These are phyloP conservation scores for Hybognathus amarus DNA, from an alignment of 2,797 vertebrate genomes.

Conservation along the genomic window DNA sequence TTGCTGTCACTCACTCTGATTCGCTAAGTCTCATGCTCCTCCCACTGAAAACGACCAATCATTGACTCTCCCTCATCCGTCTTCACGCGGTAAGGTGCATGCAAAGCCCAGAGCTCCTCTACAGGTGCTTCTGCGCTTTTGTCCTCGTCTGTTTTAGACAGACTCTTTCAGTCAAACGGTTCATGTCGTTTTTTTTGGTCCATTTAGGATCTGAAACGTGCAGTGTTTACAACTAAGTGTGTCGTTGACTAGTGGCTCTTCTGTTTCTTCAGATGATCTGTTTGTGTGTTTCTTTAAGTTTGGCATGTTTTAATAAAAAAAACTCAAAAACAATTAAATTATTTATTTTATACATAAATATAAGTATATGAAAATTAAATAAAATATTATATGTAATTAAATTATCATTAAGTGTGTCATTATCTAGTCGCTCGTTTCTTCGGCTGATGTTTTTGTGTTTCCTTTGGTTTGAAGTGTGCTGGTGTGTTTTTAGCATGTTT, in stretches of 20 bases:
- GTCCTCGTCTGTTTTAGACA: background rate
- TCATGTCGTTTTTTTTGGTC: background rate
- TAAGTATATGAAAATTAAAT: too few relatives aligned
- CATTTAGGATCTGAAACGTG: background rate
- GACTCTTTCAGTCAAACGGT: background rate
- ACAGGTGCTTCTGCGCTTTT: slow-evolving; percentile 2
- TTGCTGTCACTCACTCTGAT: slow-evolving; percentile 68
- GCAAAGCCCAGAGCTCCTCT: slow-evolving; percentile 71
- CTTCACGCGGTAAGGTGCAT: slow-evolving; percentile 74
- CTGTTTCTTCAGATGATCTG: too few relatives aligned
- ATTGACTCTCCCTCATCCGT: slow-evolving; percentile 67
- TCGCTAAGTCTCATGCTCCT: slow-evolving; percentile 70
- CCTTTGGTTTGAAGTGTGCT: background rate
- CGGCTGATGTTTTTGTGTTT: too few relatives aligned
- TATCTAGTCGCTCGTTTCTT: background rate
- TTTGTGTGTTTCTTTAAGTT: too few relatives aligned
- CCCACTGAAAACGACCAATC: slow-evolving; percentile 70
- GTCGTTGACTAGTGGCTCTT: background rate
- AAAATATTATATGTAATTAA: too few relatives aligned
- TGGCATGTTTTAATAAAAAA: background rate
- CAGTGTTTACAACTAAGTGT: background rate
- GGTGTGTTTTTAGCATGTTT: slow-evolving; percentile 8
- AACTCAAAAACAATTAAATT: background rate
- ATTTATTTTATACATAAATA: background rate
- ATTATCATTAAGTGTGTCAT: background rate